Conservation (phyloP, 1,140 invertebrate species). For the Dicyema japonicum region DNA sequence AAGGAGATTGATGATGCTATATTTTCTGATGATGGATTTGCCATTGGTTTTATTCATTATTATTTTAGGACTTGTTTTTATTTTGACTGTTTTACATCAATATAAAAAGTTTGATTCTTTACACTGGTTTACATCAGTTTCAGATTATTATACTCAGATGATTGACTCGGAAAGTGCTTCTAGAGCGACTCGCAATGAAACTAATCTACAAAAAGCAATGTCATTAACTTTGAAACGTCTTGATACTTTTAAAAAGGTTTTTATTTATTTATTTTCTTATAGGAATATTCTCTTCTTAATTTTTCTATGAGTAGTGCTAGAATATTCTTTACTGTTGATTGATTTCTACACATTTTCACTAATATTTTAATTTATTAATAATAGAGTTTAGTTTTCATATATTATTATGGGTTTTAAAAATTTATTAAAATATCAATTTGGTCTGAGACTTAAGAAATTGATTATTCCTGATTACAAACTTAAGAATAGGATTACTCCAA, state of each 20-base stretch:
- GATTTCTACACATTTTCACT: too few species aligned
- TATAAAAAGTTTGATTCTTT: slow-evolving; percentile 51
- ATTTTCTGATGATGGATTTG: slow-evolving; percentile 90
- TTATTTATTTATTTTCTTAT: slow-evolving; percentile 8
- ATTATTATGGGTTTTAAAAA: too few species aligned
- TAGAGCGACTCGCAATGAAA: neutral
- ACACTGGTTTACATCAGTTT: slow-evolving; percentile 69
- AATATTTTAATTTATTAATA: too few species aligned
- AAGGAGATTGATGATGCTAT: slow-evolving; percentile 42
- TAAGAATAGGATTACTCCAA: too few species aligned
- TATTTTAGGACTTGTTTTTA: slow-evolving; percentile 30
- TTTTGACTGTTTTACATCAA: slow-evolving; percentile 30
- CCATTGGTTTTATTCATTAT: slow-evolving; percentile 35
- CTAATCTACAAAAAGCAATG: slow-evolving; percentile 55
- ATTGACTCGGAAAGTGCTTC: neutral
- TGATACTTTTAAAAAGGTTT: slow-evolving; percentile 34
- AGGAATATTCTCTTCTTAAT: slow-evolving; percentile 58
- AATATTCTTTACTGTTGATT: slow-evolving; percentile 44
- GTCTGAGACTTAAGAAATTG: too few species aligned
- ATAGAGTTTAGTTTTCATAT: too few species aligned
- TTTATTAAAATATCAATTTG: too few species aligned
- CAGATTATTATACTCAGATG: slow-evolving; percentile 27
- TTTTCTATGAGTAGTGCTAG: slow-evolving; percentile 62
- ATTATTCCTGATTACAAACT: too few species aligned
- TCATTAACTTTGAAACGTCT: slow-evolving; percentile 57